Base-by-base conservation (phyloP, 2,888 invertebrate genomes). In the Agriopis aurantiaria region DNA sequence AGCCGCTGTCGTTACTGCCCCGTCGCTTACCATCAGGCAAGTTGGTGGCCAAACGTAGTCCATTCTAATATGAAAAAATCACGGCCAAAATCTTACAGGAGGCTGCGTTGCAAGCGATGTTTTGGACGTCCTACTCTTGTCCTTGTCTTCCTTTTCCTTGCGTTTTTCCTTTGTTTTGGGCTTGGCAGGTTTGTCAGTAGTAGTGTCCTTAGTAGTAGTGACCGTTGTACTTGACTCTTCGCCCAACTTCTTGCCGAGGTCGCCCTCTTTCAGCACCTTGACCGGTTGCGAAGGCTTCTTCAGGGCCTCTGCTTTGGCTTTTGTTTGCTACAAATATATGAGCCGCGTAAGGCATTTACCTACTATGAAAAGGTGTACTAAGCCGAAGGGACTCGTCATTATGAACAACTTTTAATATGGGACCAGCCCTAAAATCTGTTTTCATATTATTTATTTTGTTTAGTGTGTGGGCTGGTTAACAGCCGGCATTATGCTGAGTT, bases 231-330 rank as follows among this genome's bases (percentile, higher is more conserved):
- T 82, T 3, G 82, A 71, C 14, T 91, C 89, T 17, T 91, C 92
- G 8, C 75, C 76, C 0, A 77, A 65, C 68, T 88, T 91, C 77
- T 90, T 92, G 46, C 63, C 52, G 33, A 11, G 12, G 52, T 92
- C 92, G 0, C 70, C 79, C 12, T 89, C 90, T 73, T 90, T 91
- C 8, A 61, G n/a, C 0, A 81, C 49, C 67, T 91, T 91, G 0
- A 90, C 90, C 0, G 88, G 86, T 71, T 84, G 91, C 8, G 95
- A 89, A 8, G 95, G 90, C 77, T 95, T 91, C 77, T 92, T 95
- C 0, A 95, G 86, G 5, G 95, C 95, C 83, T 96, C 96, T 7
- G 95, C 89, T 87, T 95, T 96, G 6, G 95, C 95, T 86, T 95
- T 95, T 0, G 93, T 88, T 86, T 95, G 90, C 91, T 91, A 69